Conservation (phyloP, 2,113 vertebrate species). For the Proteles cristata region DNA sequence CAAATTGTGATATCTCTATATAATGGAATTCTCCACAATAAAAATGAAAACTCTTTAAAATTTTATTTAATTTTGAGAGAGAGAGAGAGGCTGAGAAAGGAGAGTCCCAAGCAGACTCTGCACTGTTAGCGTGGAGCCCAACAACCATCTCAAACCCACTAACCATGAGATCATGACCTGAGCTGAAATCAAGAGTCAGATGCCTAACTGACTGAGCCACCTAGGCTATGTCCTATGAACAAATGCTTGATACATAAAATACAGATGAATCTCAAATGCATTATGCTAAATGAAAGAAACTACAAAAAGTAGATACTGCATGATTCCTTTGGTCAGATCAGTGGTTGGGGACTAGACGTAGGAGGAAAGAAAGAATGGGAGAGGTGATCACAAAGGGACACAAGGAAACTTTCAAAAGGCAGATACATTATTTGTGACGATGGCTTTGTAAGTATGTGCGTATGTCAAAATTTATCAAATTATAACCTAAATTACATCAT, state of each 20-base stretch:
- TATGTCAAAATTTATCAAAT: not conserved
- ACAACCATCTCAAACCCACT: too few relatives aligned
- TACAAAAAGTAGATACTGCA: not conserved
- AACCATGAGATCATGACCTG: too few relatives aligned
- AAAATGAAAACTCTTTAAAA: not conserved
- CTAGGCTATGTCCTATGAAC: not conserved
- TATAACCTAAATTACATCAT: not conserved
- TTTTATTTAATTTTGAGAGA: too few relatives aligned
- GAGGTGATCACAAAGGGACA: not conserved
- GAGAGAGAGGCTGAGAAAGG: too few relatives aligned
- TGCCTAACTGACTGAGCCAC: too few relatives aligned
- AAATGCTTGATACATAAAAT: not conserved
- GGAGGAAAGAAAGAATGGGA: not conserved
- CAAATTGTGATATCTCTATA: not conserved
- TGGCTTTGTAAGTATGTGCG: not conserved
- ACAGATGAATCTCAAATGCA: not conserved
- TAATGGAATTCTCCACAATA: not conserved
- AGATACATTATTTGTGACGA: not conserved
- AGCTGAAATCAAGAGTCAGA: too few relatives aligned
- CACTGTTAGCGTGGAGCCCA: too few relatives aligned
- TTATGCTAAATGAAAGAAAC: not conserved
- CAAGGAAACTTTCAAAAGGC: not conserved
- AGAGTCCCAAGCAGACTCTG: too few relatives aligned
- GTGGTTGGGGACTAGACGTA: not conserved
- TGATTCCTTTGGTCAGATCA: not conserved